Evolutionary conservation across 2,797 vertebrate genomes (phyloP), one percentile per base, ranked within the genome.

Genomic region (Taenioides sp.): DNA sequence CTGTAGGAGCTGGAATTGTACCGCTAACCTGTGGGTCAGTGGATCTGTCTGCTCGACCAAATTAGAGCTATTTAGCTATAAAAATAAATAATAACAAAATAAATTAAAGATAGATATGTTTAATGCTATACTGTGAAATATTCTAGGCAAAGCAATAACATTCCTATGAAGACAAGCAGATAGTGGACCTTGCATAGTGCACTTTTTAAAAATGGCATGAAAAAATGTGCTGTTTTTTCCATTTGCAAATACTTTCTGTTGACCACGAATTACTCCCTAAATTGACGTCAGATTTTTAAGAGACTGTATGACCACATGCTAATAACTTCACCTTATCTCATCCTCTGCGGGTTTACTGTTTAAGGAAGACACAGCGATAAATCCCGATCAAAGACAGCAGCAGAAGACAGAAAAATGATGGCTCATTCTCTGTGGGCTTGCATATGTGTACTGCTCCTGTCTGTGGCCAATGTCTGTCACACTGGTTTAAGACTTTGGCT

Each of bases 391-490:
- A 85, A 80, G 83, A 74, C 80, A 78, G 61, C 65, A 40, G 61
- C 65, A 43, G 18, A 52, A 71, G 55, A 71, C 75, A 69, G 71
- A 18, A 76, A 76, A 76, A 78, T 70, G 69, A 72, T 86, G 79
- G 83, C 69, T 87, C 83, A 81, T 12, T 64, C 74, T 83, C 22
- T 11, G 74, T 55, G 72, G 81, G 75, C 87, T 86, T 82, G 67
- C 86, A 81, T 84, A 88, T 79, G 79, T 80, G 86, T 72, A 55
- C 77, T 83, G 79, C 81, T 78, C 79, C 76, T 71, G 65, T 76
- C 66, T 34, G 72, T 63, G 89, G 91, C 89, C 89, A 91, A 75
- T 47, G 85, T 80, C 88, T 84, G 87, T 91, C 88, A 89, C 87
- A 82, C 80, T 65, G 78, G 84, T 80, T 91, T 86, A 81, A 66